Conservation (phyloP, 64 coral and sea anemone genomes). For the Porites australiensis region DNA sequence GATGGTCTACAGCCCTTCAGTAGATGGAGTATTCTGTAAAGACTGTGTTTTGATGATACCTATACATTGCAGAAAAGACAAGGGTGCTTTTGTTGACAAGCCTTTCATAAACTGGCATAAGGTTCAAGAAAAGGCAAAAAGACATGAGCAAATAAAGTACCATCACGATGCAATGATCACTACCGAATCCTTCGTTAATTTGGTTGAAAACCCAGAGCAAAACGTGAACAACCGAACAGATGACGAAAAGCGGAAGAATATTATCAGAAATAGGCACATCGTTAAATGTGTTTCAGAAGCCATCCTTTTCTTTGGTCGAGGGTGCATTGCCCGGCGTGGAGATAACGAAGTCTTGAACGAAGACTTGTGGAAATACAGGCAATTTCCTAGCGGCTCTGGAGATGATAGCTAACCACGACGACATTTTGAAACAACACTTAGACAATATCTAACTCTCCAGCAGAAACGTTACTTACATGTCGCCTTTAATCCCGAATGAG, state of each 20-base stretch:
- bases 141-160: conserved; percentile 48
- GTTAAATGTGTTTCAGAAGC: conserved; percentile 64
- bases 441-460: conserved; percentile 57
- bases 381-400: conserved; percentile 76
- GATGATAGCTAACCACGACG: conserved; percentile 64
- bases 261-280: conserved; percentile 62
- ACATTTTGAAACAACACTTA: conserved; percentile 52
- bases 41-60: conserved; percentile 58
- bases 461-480: conserved; percentile 67
- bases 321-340: conserved; percentile 50
- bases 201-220: conserved; percentile 56
- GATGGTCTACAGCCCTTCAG: conserved; percentile 57
- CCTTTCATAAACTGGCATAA: conserved; percentile 53
- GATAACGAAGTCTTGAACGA: conserved; percentile 47
- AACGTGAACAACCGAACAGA: conserved; percentile 34
- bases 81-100: conserved; percentile 48
- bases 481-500: conserved; percentile 62
- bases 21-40: conserved; percentile 68
- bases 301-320: conserved; percentile 68
- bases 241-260: conserved; percentile 60
- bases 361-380: conserved; percentile 50
- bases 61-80: too few relatives aligned
- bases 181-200: conserved; percentile 28
- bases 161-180: conserved; percentile 56
- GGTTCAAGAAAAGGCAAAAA: conserved; percentile 53